Evolutionary conservation across 2,888 invertebrate genomes (phyloP).

Genomic region (Oxyteleia sp.): DNA sequence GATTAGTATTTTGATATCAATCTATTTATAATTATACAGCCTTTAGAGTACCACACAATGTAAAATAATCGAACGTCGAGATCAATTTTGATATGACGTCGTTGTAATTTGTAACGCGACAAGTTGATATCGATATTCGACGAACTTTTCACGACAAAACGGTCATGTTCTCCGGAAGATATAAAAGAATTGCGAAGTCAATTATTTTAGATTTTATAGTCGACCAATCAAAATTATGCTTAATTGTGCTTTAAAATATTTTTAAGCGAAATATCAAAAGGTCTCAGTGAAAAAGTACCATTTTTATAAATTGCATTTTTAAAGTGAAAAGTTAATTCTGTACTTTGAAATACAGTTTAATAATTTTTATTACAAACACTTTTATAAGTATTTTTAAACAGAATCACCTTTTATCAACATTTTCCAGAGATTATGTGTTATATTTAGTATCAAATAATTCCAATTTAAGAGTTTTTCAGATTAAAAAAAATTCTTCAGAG

Average conservation of each 20-base stretch:
- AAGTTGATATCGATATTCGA: neutral
- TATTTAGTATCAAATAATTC: too few relatives aligned
- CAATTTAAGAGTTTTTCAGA: too few relatives aligned
- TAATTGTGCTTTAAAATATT: neutral
- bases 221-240: constrained; percentile 30
- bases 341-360: too few relatives aligned
- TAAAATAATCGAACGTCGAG: neutral
- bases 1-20: constrained; percentile 28
- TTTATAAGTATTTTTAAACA: too few relatives aligned
- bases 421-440: too few relatives aligned
- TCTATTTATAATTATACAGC: constrained; percentile 18
- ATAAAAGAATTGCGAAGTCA: constrained; percentile 20
- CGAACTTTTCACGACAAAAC: neutral
- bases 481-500: too few relatives aligned
- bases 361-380: too few relatives aligned
- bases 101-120: neutral
- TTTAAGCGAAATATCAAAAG: constrained; percentile 35
- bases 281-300: neutral
- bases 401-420: too few relatives aligned
- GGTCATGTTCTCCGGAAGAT: neutral
- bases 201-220: constrained; percentile 33
- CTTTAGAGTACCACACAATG: neutral
- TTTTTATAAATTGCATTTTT: neutral
- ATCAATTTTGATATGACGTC: neutral
- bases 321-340: too few relatives aligned